Percentiles rank a stretch among this genome's conserved stretches.
These are phyloP conservation scores for Morpho helenor DNA, from an alignment of 2,888 invertebrate species.

Conservation along the genomic window DNA sequence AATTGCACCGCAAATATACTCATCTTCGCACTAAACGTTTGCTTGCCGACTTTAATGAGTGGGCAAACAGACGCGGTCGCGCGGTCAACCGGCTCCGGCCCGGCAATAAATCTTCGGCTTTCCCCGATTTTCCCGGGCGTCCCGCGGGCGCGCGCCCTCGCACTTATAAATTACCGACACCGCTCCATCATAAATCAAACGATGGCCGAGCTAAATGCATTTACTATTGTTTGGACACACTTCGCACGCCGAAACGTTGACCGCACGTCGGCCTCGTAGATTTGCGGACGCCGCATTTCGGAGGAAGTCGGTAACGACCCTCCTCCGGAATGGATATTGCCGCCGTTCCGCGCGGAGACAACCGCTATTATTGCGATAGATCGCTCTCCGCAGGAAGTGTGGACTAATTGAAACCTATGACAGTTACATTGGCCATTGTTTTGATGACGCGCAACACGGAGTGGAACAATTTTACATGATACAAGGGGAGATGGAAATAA, in stretches of 20 bases:
- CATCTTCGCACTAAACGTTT: constrained; percentile 74
- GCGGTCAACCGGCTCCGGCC: constrained; percentile 59
- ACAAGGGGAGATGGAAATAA: too few relatives aligned
- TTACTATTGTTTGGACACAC: constrained; percentile 75
- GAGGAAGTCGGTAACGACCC: constrained; percentile 58
- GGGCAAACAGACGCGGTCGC: constrained; percentile 64
- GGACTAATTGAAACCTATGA: constrained; percentile 51
- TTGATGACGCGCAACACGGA: not conserved
- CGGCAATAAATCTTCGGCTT: constrained; percentile 74
- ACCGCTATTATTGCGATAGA: constrained; percentile 45
- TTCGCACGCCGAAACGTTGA: constrained; percentile 43
- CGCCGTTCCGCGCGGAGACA: constrained; percentile 47
- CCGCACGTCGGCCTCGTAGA: constrained; percentile 32
- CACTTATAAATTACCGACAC: constrained; percentile 78
- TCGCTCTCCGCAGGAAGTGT: constrained; percentile 44
- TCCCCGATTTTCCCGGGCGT: constrained; percentile 71
- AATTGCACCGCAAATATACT: constrained; percentile 77
- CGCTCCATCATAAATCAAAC: constrained; percentile 73
- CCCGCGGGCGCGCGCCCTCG: constrained; percentile 53
- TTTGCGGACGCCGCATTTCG: constrained; percentile 52
- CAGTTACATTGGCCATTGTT: not conserved
- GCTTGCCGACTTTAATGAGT: constrained; percentile 74
- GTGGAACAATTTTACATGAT: too few relatives aligned
- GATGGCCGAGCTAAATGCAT: constrained; percentile 71
- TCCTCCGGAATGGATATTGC: constrained; percentile 59